Evolutionary conservation across 1,140 invertebrate genomes (phyloP).

Genomic region (Calosoma granatense): DNA sequence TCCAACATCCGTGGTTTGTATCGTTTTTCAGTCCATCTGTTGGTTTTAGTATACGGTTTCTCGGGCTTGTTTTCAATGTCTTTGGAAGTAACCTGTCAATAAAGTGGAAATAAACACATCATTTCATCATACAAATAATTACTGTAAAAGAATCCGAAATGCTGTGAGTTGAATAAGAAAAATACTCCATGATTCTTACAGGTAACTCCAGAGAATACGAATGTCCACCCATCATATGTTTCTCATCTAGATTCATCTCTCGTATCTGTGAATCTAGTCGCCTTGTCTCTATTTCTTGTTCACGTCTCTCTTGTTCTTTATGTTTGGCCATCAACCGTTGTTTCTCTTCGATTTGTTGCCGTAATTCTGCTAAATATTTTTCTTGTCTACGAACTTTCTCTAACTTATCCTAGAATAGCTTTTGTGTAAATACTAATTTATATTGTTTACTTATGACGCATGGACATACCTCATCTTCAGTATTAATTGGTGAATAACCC

Average conservation of each 20-base stretch:
- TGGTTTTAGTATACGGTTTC: background rate
- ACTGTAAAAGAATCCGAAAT: too few species aligned
- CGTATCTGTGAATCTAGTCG: conserved; percentile 41
- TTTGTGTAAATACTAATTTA: background rate
- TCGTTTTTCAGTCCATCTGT: background rate
- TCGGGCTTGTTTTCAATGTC: background rate
- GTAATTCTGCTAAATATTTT: conserved; percentile 28
- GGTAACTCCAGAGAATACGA: background rate
- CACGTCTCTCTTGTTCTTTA: conserved; percentile 30
- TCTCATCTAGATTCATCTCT: conserved; percentile 3
- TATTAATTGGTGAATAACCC: background rate
- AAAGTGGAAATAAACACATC: too few species aligned
- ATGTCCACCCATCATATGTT: background rate
- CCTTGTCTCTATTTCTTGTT: conserved; percentile 41
- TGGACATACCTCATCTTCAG: background rate
- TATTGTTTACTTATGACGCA: background rate
- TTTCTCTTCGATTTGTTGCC: conserved; percentile 33
- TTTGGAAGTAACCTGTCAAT: background rate
- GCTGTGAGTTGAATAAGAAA: too few species aligned
- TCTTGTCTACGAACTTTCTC: conserved; percentile 19
- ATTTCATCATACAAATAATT: too few species aligned
- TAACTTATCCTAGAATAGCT: background rate
- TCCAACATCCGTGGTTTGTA: background rate
- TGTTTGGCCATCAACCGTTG: conserved; percentile 25
- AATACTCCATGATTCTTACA: too few species aligned